Base-by-base conservation (phyloP, 1,140 invertebrate species). In the Adoxophyes honmai region DNA sequence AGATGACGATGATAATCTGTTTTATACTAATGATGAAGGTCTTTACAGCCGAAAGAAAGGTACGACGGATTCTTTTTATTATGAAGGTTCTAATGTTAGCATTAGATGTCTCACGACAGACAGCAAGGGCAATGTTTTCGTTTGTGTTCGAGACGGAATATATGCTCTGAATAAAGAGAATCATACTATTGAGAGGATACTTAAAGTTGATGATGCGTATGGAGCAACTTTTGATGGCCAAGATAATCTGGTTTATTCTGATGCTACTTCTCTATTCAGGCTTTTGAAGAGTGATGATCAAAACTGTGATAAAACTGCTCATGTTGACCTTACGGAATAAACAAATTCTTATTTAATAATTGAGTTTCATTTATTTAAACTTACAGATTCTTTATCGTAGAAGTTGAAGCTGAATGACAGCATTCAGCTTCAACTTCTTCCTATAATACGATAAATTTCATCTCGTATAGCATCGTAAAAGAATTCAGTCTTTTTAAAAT, bases 211-310 rank as follows among this genome's bases (percentile, higher is more conserved):
- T 36, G 84, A 85, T 28, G 68, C 60, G 0, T 85, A 81, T 44
- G 80, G 81, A 8, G 37, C 82, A 5, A 71, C 81, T 4, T 84
- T 87, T 59, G 84, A 87, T 59, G 70, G 59, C 44, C 64, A 70
- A 6, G 78, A 84, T 60, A 76, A 84, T 61, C 73, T 86, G 13
- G 57, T 87, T 38, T 87, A 84, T 54, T 68, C 81, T 4, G 75
- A 87, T 62, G 75, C 66, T 1, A 70, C 38, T 6, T 75, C 56
- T 18, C 15, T 86, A 10, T 52, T 73, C 0, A 65, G 73, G 44
- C 60, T 84, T 28, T 3, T 3, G 21, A 28, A 28, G 21, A 28
- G 21, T 28, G 21, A 28, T 6, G 6, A 28, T 18, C 68, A 65
- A 55, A 63, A 68, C 9, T 76, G 69, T 63, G 68, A 67, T 54